phyloP scores from a whole-genome alignment of 2,888 invertebrate genomes.

The Mellilla xanthometata region DNA sequence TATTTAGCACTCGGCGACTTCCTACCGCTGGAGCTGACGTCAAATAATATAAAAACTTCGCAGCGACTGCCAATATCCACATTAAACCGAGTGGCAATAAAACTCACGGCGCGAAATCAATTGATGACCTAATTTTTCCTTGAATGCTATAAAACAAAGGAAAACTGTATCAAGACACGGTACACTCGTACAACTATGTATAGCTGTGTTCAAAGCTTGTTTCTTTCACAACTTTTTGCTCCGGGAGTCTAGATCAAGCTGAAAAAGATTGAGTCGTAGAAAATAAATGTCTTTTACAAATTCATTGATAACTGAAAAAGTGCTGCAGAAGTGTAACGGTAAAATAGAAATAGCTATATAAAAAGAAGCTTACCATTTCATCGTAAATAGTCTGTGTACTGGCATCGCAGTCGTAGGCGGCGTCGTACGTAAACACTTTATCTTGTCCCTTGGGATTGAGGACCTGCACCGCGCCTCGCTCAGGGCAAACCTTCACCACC shows the following conservation, averaged over 20 bases:
- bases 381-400: constrained; percentile 97
- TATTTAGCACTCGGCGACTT: constrained; percentile 22
- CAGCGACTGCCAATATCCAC: constrained; percentile 22
- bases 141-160: constrained; percentile 29
- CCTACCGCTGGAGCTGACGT: constrained; percentile 26
- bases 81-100: constrained; percentile 21
- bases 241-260: too few relatives aligned
- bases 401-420: constrained; percentile 96
- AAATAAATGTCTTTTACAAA: too few relatives aligned
- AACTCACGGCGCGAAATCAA: constrained; percentile 9
- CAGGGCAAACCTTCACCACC: constrained; percentile 92
- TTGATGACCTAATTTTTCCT: constrained; percentile 27
- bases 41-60: constrained; percentile 26
- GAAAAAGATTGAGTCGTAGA: too few relatives aligned
- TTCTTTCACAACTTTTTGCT: too few relatives aligned
- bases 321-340: too few relatives aligned
- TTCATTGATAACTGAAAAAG: too few relatives aligned
- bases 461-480: constrained; percentile 95
- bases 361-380: constrained; percentile 87
- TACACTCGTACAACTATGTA: too few relatives aligned
- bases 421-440: constrained; percentile 98
- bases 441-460: constrained; percentile 93
- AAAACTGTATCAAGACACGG: not conserved
- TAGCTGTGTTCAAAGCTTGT: too few relatives aligned
- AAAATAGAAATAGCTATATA: too few relatives aligned